Percentiles rank a stretch among this genome's conserved stretches.
Evolutionary conservation across 2,888 invertebrate genomes (phyloP).

Genomic region (Gerris lacustris): DNA sequence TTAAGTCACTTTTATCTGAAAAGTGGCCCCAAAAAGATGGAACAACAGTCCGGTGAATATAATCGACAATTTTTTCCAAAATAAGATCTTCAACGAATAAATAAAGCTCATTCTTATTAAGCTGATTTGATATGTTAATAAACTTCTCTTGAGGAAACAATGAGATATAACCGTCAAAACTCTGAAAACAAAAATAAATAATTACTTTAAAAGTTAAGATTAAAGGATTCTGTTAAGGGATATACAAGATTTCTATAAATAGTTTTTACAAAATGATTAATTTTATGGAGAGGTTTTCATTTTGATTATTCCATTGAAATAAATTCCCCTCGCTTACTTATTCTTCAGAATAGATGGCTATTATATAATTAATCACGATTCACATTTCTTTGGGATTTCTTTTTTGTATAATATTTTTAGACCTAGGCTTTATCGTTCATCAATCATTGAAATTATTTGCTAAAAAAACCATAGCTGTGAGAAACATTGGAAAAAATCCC

Average conservation of each 20-base stretch:
- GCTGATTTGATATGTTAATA: constrained; percentile 33
- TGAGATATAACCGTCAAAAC: not conserved
- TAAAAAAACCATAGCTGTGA: no score
- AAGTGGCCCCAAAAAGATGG: constrained; percentile 57
- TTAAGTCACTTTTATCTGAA: constrained; percentile 18
- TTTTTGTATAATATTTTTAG: no score
- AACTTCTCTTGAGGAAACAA: constrained; percentile 36
- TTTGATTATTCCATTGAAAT: no score
- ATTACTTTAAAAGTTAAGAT: no score
- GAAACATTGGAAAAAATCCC: no score
- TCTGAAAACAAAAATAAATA: not conserved
- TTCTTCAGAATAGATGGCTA: no score
- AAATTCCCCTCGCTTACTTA: no score
- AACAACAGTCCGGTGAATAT: constrained; percentile 47
- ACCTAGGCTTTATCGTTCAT: no score
- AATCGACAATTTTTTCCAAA: constrained; percentile 45
- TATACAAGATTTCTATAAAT: not conserved
- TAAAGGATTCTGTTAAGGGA: not conserved
- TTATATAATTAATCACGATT: no score
- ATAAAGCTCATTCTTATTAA: constrained; percentile 35
- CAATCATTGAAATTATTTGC: no score
- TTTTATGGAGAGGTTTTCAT: not conserved
- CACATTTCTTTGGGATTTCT: no score
- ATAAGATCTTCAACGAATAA: constrained; percentile 37
- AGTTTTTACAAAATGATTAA: not conserved